These are phyloP conservation scores for Coreius guichenoti DNA, from an alignment of 2,797 vertebrate genomes.

Conservation along the genomic window DNA sequence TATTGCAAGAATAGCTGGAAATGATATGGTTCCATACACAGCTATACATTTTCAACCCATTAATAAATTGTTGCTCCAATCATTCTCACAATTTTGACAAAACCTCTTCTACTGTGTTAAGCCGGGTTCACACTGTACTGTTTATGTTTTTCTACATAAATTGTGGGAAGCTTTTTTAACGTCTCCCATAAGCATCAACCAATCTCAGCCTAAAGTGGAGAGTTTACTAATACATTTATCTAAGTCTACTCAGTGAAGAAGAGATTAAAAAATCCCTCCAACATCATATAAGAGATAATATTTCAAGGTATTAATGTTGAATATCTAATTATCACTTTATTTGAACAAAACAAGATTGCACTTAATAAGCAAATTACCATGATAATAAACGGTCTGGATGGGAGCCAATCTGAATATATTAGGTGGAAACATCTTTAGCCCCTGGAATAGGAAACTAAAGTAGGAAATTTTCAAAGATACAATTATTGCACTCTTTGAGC, in stretches of 20 bases:
- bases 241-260: slow-evolving; percentile 60
- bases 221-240: slow-evolving; percentile 42
- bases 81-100: neutral
- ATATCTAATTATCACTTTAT: slow-evolving; percentile 85
- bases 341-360: slow-evolving; percentile 83
- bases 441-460: slow-evolving; percentile 64
- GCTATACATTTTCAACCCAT: neutral
- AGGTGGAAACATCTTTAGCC: slow-evolving; percentile 72
- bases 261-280: slow-evolving; percentile 78
- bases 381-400: slow-evolving; percentile 80
- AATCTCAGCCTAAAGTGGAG: neutral
- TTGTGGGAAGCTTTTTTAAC: neutral
- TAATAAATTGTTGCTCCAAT: neutral
- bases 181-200: slow-evolving; percentile 1
- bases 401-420: slow-evolving; percentile 78
- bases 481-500: slow-evolving; percentile 81
- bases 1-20: neutral
- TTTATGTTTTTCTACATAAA: neutral
- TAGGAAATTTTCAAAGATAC: slow-evolving; percentile 79
- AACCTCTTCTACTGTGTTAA: neutral
- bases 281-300: slow-evolving; percentile 76
- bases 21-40: neutral
- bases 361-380: slow-evolving; percentile 84
- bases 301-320: slow-evolving; percentile 78
- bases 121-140: no score